phyloP scores from a whole-genome alignment of 2,797 vertebrate genomes.

The Cyclura pinguis region DNA sequence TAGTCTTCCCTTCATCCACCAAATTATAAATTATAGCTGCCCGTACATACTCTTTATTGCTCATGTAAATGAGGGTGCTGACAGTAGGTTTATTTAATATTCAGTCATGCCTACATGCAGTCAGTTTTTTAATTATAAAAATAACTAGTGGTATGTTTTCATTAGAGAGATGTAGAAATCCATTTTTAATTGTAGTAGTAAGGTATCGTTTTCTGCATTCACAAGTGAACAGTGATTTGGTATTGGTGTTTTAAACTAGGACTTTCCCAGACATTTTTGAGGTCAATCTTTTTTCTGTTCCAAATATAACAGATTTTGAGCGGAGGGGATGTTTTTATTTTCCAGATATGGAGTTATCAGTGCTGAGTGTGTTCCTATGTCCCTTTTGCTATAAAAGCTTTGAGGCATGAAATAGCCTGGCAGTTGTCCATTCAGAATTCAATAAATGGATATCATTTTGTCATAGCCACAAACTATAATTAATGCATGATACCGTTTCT shows the following conservation, averaged over 20 bases:
- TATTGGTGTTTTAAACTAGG: constrained; percentile 57
- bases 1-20: constrained; percentile 21
- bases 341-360: constrained; percentile 74
- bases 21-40: constrained; percentile 41
- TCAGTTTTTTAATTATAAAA: constrained; percentile 57
- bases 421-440: constrained; percentile 74
- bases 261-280: constrained; percentile 46
- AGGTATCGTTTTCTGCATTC: constrained; percentile 2
- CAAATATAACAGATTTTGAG: constrained; percentile 57
- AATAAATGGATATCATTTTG: constrained; percentile 80
- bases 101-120: constrained; percentile 40
- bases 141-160: constrained; percentile 34
- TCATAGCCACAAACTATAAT: constrained; percentile 66
- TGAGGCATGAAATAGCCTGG: constrained; percentile 82
- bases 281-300: constrained; percentile 44
- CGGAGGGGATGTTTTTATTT: constrained; percentile 75
- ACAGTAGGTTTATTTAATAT: neutral
- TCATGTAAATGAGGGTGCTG: constrained; percentile 45
- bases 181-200: constrained; percentile 44
- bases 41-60: constrained; percentile 48
- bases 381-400: constrained; percentile 79
- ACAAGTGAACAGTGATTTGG: constrained; percentile 13
- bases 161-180: constrained; percentile 31
- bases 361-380: constrained; percentile 46
- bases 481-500: constrained; percentile 66